Percentiles rank a stretch among this genome's conserved stretches.
phyloP scores from a whole-genome alignment of 1,140 invertebrate species.

The Hylaeus anthracinus region DNA sequence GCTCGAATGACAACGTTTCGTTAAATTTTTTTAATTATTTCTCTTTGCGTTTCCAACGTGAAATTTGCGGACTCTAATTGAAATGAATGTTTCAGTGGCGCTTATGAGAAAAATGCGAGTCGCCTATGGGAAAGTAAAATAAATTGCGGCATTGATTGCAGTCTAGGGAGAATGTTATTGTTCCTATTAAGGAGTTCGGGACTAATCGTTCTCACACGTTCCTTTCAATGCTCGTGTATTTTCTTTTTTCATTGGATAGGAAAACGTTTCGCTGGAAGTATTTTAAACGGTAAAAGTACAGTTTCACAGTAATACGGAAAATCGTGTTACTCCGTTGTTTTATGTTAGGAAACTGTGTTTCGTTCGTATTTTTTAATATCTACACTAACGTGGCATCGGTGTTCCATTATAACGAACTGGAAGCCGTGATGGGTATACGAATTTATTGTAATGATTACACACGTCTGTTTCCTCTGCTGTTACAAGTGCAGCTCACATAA shows the following conservation, averaged over 20 bases:
- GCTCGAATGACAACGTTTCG: too few species aligned
- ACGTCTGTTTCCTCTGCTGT: too few species aligned
- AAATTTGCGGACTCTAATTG: neutral
- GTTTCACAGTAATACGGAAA: neutral
- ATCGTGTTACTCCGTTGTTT: neutral
- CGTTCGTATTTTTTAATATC: too few species aligned
- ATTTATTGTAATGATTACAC: too few species aligned
- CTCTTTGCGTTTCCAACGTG: neutral
- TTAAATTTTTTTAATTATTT: too few species aligned
- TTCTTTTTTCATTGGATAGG: neutral
- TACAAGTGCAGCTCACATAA: too few species aligned
- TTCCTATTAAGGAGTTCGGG: conserved; percentile 38
- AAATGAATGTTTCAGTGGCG: neutral
- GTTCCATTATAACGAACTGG: too few species aligned
- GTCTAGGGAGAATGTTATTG: conserved; percentile 32
- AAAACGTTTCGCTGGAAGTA: neutral
- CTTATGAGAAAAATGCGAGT: neutral
- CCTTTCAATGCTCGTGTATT: neutral
- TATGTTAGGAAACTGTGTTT: neutral
- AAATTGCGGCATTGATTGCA: conserved; percentile 45
- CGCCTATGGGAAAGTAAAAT: conserved; percentile 43
- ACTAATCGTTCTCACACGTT: conserved; percentile 27
- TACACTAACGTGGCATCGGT: too few species aligned
- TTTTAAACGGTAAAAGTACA: neutral
- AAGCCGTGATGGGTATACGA: too few species aligned